Conservation (phyloP, 2,113 vertebrate species). For the Origma solitaria region DNA sequence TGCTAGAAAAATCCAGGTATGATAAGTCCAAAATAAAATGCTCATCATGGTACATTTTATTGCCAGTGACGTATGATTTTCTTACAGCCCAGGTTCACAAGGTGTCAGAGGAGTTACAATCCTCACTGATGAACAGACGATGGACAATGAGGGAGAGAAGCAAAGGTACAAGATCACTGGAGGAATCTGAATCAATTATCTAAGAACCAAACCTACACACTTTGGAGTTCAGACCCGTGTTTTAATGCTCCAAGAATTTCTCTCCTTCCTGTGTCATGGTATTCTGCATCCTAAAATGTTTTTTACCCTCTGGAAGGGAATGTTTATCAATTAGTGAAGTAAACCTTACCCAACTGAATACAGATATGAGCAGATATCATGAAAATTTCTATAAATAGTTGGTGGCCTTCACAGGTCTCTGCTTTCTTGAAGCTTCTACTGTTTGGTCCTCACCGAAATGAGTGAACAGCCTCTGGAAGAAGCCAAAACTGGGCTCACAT, state of each 20-base stretch:
- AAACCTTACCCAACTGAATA: not conserved
- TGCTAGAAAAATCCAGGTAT: not conserved
- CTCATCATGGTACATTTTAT: fast-evolving
- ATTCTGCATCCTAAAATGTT: not conserved
- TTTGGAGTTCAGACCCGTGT: not conserved
- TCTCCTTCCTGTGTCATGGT: not conserved
- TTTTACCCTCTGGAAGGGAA: not conserved
- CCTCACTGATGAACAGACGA: not conserved
- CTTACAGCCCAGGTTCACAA: not conserved
- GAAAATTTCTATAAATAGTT: not conserved
- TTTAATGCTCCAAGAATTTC: not conserved
- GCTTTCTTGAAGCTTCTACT: not conserved
- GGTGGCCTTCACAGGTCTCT: not conserved
- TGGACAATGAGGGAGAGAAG: not conserved
- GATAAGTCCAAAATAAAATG: not conserved
- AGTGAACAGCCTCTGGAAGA: not conserved
- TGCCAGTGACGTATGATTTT: not conserved
- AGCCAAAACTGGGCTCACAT: not conserved
- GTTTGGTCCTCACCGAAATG: not conserved
- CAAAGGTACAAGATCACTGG: not conserved
- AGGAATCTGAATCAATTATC: not conserved
- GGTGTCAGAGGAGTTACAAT: not conserved
- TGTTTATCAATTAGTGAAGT: not conserved
- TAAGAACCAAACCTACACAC: not conserved
- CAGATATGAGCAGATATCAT: not conserved